These are phyloP conservation scores for Shargacucullia verbasci DNA, from an alignment of 2,888 invertebrate genomes.

Conservation along the genomic window DNA sequence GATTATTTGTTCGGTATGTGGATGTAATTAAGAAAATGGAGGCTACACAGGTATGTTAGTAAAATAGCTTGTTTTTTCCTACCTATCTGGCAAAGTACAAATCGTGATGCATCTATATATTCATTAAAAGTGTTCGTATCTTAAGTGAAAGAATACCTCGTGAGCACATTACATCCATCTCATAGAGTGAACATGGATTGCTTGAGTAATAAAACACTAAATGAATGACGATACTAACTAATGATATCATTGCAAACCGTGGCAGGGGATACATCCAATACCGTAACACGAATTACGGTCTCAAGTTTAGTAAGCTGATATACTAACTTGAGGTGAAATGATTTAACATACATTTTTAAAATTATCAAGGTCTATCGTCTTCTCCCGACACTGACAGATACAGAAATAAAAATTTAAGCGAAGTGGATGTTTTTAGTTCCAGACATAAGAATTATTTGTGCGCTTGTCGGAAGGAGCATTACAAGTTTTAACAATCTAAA, in stretches of 20 bases:
- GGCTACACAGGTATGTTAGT: neutral
- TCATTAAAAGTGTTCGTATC: slow-evolving; percentile 18
- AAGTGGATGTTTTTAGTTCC: slow-evolving; percentile 25
- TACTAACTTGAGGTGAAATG: slow-evolving; percentile 60
- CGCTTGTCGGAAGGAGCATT: slow-evolving; percentile 28
- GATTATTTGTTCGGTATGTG: slow-evolving; percentile 1
- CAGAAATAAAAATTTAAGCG: slow-evolving; percentile 14
- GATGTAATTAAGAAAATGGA: neutral
- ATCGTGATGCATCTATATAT: neutral
- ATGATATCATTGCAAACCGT: slow-evolving; percentile 54
- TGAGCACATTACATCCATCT: slow-evolving; percentile 49
- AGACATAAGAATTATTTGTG: slow-evolving; percentile 25
- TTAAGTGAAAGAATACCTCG: slow-evolving; percentile 44
- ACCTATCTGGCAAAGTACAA: neutral
- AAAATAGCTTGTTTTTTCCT: neutral
- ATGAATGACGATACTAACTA: slow-evolving; percentile 45
- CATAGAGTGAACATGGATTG: slow-evolving; percentile 54
- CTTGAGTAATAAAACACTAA: slow-evolving; percentile 41
- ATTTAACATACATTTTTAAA: slow-evolving; percentile 32
- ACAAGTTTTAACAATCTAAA: slow-evolving; percentile 35
- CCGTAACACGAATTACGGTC: slow-evolving; percentile 68
- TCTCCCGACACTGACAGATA: slow-evolving; percentile 31
- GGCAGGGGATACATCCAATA: slow-evolving; percentile 47
- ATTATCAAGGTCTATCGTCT: slow-evolving; percentile 19
- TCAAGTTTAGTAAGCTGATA: slow-evolving; percentile 57